These are phyloP conservation scores for Yponomeuta cagnagella DNA, from an alignment of 2,888 invertebrate genomes.

Conservation along the genomic window DNA sequence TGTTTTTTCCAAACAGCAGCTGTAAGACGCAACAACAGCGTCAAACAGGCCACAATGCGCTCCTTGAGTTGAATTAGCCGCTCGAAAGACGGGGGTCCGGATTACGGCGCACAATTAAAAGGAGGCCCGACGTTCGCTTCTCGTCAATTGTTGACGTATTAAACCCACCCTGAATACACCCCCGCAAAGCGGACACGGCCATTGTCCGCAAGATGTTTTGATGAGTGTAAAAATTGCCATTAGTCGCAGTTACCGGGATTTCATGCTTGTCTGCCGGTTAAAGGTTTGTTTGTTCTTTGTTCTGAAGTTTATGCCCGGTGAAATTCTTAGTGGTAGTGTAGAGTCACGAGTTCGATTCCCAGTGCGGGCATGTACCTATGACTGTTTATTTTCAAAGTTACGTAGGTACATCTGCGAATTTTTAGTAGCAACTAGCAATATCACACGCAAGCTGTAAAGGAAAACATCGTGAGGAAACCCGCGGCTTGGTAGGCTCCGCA, in stretches of 20 bases:
- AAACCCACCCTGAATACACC: conserved; percentile 35
- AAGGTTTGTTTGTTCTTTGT: conserved; percentile 1
- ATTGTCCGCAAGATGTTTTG: conserved; percentile 21
- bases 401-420: too few relatives aligned
- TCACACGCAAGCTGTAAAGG: too few relatives aligned
- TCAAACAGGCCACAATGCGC: conserved; percentile 38
- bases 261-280: conserved; percentile 30
- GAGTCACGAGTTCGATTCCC: too few relatives aligned
- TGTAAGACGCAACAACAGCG: conserved; percentile 25
- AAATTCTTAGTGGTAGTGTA: too few relatives aligned
- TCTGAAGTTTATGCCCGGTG: background rate
- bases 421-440: too few relatives aligned
- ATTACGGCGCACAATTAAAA: conserved; percentile 56
- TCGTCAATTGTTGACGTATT: conserved; percentile 35
- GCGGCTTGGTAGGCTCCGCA: too few relatives aligned
- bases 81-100: conserved; percentile 46
- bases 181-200: conserved; percentile 23
- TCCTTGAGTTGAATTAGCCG: conserved; percentile 61
- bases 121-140: conserved; percentile 37
- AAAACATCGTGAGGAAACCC: too few relatives aligned
- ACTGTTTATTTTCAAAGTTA: too few relatives aligned
- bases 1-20: conserved; percentile 10
- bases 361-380: too few relatives aligned
- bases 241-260: conserved; percentile 26
- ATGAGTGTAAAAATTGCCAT: conserved; percentile 24